These are phyloP conservation scores for Germaria angustata DNA, from an alignment of 2,888 invertebrate genomes.

Conservation along the genomic window DNA sequence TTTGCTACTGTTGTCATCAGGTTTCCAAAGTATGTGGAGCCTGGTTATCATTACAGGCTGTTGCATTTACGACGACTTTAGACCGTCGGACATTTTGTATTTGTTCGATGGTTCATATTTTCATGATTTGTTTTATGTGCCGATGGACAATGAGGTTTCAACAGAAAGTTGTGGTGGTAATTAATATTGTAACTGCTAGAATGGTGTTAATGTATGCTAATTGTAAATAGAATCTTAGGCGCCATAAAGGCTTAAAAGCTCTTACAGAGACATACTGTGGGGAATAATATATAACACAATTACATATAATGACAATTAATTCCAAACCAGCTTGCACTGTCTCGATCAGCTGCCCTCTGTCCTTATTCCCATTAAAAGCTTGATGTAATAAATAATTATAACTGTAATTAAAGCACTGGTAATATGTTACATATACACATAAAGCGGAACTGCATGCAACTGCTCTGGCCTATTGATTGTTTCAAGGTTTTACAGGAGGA, in stretches of 20 bases:
- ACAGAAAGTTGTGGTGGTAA: slow-evolving; percentile 16
- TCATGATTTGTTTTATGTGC: slow-evolving; percentile 31
- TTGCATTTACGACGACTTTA: slow-evolving; percentile 47
- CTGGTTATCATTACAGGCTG: slow-evolving; percentile 54
- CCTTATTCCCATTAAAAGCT: no score
- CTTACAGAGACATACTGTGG: neutral
- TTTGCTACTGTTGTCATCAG: slow-evolving; percentile 63
- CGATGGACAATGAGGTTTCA: neutral
- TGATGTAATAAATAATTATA: no score
- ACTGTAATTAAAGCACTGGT: no score
- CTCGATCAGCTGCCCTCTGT: no score
- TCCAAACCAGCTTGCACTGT: no score
- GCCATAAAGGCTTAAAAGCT: neutral
- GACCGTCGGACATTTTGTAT: slow-evolving; percentile 17
- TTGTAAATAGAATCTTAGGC: neutral
- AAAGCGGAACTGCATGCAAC: no score
- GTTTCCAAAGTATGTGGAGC: slow-evolving; percentile 48
- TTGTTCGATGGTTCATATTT: neutral
- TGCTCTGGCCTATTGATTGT: no score
- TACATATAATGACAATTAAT: no score
- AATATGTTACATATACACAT: no score
- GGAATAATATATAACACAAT: no score
- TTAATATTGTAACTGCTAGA: slow-evolving; percentile 19
- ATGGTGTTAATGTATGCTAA: neutral
- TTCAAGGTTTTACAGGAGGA: no score